Percentiles rank a stretch among this genome's conserved stretches.
Conservation (phyloP, 2,888 invertebrate species). For the Torymus texanus region DNA sequence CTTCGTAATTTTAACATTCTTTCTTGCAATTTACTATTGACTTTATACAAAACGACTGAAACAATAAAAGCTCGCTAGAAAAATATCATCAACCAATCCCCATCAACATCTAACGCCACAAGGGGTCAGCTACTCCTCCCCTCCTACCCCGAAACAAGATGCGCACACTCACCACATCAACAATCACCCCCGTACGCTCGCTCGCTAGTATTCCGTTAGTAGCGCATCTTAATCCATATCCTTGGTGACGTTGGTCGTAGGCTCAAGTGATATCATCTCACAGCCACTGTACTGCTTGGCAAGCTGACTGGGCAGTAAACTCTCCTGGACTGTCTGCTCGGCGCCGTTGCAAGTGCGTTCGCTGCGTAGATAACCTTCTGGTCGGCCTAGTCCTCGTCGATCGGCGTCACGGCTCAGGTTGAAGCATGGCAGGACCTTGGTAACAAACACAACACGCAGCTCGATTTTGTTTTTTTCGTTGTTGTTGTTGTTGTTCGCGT, state of each 20-base stretch:
- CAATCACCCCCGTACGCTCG: too few relatives aligned
- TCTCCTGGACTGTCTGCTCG: slow-evolving; percentile 82
- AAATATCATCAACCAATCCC: too few relatives aligned
- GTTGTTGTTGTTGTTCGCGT: too few relatives aligned
- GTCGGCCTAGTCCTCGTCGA: background rate
- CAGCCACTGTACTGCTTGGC: slow-evolving; percentile 62
- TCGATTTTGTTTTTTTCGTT: background rate
- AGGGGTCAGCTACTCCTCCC: too few relatives aligned
- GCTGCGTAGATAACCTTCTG: slow-evolving; percentile 74
- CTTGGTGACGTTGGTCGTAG: slow-evolving; percentile 61
- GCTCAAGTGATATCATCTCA: slow-evolving; percentile 69
- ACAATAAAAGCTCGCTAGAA: too few relatives aligned
- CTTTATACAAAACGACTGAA: too few relatives aligned
- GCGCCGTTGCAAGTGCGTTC: slow-evolving; percentile 80
- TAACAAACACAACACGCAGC: slow-evolving; percentile 5
- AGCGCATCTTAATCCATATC: slow-evolving; percentile 46
- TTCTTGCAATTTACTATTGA: too few relatives aligned
- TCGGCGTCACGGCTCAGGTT: slow-evolving; percentile 68
- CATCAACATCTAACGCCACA: too few relatives aligned
- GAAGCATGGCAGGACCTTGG: slow-evolving; percentile 69
- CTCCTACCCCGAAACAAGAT: too few relatives aligned
- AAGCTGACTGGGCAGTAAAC: slow-evolving; percentile 76
- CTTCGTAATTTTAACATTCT: too few relatives aligned
- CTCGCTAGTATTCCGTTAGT: background rate
- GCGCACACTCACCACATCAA: too few relatives aligned